A percentile compares a stretch with the other conserved stretches of the same genome.
phyloP scores from a whole-genome alignment of 23 tunicate species.

The Pegea sp. region DNA sequence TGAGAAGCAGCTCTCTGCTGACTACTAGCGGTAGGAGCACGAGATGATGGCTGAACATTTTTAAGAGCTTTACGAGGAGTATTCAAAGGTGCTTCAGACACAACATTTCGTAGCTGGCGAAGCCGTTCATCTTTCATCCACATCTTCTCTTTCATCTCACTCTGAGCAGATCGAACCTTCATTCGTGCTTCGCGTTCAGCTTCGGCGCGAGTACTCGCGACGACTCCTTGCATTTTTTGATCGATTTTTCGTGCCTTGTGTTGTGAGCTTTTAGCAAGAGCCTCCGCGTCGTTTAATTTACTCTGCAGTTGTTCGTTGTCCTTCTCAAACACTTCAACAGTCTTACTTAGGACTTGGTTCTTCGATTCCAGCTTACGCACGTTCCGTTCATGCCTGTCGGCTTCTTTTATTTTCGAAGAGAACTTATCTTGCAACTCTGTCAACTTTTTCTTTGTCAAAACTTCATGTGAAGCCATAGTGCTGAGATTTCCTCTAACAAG shows the following conservation, averaged over 20 bases:
- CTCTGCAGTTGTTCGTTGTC: slow-evolving; percentile 63
- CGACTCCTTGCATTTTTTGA: background rate
- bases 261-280: background rate
- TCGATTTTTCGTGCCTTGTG: background rate
- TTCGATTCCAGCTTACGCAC: slow-evolving; percentile 76
- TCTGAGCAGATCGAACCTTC: slow-evolving; percentile 38
- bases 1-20: too few species aligned
- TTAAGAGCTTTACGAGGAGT: too few species aligned
- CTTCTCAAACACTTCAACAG: slow-evolving; percentile 73
- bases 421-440: slow-evolving; percentile 30
- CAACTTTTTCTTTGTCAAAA: slow-evolving; percentile 9
- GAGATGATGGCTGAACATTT: too few species aligned
- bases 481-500: too few species aligned
- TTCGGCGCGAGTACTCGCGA: background rate
- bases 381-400: slow-evolving; percentile 28
- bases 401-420: slow-evolving; percentile 17
- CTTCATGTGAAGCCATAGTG: too few species aligned
- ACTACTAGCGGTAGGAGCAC: too few species aligned
- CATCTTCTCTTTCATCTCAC: slow-evolving; percentile 84
- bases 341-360: slow-evolving; percentile 73
- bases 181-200: background rate
- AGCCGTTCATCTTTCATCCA: slow-evolving; percentile 83
- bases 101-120: slow-evolving; percentile 46
- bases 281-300: slow-evolving; percentile 12
- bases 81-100: too few species aligned